These are phyloP conservation scores for Trogon surrucura DNA, from an alignment of 2,113 vertebrate species.

Conservation along the genomic window DNA sequence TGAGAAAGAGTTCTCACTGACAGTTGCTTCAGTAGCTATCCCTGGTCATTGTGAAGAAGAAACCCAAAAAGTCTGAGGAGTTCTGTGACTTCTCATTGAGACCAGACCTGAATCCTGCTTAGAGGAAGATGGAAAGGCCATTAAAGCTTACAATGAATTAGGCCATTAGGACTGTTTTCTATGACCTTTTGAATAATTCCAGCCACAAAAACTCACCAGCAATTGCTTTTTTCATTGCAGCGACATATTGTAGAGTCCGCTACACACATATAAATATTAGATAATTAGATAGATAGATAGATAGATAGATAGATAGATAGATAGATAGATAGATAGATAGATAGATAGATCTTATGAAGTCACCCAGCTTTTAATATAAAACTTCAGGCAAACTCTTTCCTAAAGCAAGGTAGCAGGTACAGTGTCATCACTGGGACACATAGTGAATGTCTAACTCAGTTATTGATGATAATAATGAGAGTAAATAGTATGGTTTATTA, in stretches of 20 bases:
- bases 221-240: not conserved
- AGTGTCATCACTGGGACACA: not conserved
- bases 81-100: not conserved
- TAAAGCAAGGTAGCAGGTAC: not conserved
- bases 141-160: not conserved
- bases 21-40: not conserved
- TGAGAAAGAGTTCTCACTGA: not conserved
- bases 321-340: no score
- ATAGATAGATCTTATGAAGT: not conserved
- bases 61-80: not conserved
- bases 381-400: not conserved
- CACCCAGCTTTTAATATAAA: not conserved
- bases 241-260: not conserved
- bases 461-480: not conserved
- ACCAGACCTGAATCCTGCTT: not conserved
- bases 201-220: not conserved
- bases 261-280: not conserved
- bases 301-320: no score
- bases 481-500: slow-evolving; percentile 33
- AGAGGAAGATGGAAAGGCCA: not conserved
- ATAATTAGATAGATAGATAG: no score
- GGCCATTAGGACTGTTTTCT: not conserved
- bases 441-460: not conserved
- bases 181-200: not conserved
- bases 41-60: not conserved